Evolutionary conservation across 2,113 vertebrate species (phyloP), one percentile per base, ranked within the genome.

Genomic region (Cisticola juncidis): DNA sequence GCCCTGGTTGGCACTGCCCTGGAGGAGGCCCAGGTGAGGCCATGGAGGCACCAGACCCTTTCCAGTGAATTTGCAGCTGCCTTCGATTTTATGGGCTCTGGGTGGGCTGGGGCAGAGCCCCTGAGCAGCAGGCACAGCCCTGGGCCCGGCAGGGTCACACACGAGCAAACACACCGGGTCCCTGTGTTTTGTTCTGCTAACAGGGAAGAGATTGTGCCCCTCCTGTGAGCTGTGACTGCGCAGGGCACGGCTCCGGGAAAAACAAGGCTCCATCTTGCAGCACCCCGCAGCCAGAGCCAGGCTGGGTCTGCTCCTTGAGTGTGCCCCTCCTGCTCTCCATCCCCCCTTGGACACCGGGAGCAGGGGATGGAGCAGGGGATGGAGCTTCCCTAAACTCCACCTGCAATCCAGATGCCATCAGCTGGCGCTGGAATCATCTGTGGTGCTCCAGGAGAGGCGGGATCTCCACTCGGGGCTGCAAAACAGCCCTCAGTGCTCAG

Each of bases 261-360:
- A 95, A 78, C 72, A 73, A 74, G 42, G 90, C 87, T 94, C 82
- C 84, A 74, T 91, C 68, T 76, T 72, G 40, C 79, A 94, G 90
- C 58, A 40, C 54, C 84, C 82, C 1, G 1, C 57, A 65, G 62
- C 25, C 2, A 0, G 70, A 71, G 62, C 81, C 86, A 47, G 58
- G 29, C 7, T 6, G 72, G 81, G 64, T 3, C 78, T 60, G 70
- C 51, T 71, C 78, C 87, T 42, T 4, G 5, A 19, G 24, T 1
- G 7, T 28, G 31, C 14, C 47, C 42, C 3, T 0, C 44, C 50
- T 77, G 40, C 57, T n/a, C 64, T 53, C 79, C 80, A 1, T 26
- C 47, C 44, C n/a, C 56, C 0, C 65, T 16, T 2, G 4, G 84
- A 6, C 47, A 5, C 36, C 3, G 45, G 56, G 58, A 69, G 31